Base-by-base conservation (phyloP, 2,888 invertebrate genomes). In the Drosophila vallismaia region DNA sequence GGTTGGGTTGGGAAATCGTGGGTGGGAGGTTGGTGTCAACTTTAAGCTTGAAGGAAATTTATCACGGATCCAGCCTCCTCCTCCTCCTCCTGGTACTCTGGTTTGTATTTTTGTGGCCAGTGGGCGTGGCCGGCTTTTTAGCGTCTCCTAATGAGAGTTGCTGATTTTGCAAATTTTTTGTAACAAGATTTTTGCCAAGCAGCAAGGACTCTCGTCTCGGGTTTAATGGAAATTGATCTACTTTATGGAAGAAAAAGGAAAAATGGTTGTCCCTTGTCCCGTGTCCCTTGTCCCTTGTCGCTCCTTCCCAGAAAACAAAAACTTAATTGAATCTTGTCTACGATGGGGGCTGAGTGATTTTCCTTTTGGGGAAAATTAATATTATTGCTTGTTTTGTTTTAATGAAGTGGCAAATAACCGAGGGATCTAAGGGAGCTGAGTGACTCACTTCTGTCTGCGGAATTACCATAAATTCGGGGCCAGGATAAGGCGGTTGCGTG, bases 181-280 rank as follows among this genome's bases (percentile, higher is more conserved):
- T 19, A 19, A 19, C 19, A 19, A 19, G 19, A 19, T 19, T 10
- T 2, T 12, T 9, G 2, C 31, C 19, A 14, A 26, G n/a, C 1
- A 12, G 49, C 28, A 63, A 36, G 9, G 5, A 33, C 51, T 31
- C 45, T 59, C 55, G 42, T 54, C 36, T 36, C 36, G 36, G n/a
- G 45, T 54, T 55, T 81, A 79, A 82, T 82, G 81, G 82, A 81
- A 81, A 81, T 86, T 86, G 77, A 82, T 86, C 71, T 75, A 66
- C 77, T 71, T 75, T 60, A 57, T 45, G 36, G 10, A n/a, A n/a
- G 52, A 56, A 46, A 29, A 48, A 66, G 40, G 12, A 33, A 19
- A 19, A 19, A 19, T 19, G 1, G 1, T 19, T 19, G 19, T 19
- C 19, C 19, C 19, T 19, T 19, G 19, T 19, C 14, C 14, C 14